phyloP scores from a whole-genome alignment of 2,888 invertebrate genomes.

The Odontothrips loti region DNA sequence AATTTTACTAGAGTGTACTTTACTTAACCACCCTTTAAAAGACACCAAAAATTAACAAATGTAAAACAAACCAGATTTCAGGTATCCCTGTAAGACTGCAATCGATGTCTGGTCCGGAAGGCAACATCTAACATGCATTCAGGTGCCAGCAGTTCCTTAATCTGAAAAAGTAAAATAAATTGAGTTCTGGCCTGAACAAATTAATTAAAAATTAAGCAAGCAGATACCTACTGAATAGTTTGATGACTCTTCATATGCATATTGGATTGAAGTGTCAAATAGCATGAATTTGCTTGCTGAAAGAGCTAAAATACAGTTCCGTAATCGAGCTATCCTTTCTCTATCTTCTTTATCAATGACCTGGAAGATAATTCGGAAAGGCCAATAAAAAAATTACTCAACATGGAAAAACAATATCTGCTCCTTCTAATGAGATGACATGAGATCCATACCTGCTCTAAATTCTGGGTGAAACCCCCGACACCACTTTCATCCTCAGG shows the following conservation, averaged over 20 bases:
- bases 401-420: conserved; percentile 29
- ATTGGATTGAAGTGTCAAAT: conserved; percentile 86
- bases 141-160: conserved; percentile 68
- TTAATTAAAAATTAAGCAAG: not conserved
- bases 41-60: not conserved
- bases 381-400: conserved; percentile 38
- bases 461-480: conserved; percentile 73
- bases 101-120: conserved; percentile 47
- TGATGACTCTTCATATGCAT: conserved; percentile 84
- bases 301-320: conserved; percentile 84
- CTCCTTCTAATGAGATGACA: too few relatives aligned
- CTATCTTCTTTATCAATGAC: conserved; percentile 67
- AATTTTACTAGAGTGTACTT: not conserved
- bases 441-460: conserved; percentile 53
- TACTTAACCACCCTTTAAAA: not conserved
- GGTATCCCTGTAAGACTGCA: not conserved
- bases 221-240: conserved; percentile 63
- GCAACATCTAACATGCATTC: conserved; percentile 83
- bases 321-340: conserved; percentile 80
- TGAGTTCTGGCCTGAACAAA: conserved; percentile 1
- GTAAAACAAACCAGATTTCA: not conserved
- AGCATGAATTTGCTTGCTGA: conserved; percentile 84
- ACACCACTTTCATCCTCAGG: conserved; percentile 58
- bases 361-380: conserved; percentile 45
- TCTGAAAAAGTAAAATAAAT: conserved; percentile 42